phyloP scores from a whole-genome alignment of 2,113 vertebrate genomes.

The Macquaria ambigua region DNA sequence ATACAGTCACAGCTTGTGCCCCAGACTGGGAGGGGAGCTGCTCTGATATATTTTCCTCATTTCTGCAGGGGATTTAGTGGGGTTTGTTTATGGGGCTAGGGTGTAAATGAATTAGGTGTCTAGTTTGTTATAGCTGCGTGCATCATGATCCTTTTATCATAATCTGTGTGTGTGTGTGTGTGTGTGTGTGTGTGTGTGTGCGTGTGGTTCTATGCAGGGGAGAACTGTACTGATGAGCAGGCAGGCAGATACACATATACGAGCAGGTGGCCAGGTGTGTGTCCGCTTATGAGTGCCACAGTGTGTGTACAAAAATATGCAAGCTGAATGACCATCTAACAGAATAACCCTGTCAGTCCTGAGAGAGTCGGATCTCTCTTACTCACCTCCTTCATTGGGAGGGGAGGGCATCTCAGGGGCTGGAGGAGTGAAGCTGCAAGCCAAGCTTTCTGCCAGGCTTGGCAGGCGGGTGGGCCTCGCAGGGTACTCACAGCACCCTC shows the following conservation, averaged over 20 bases:
- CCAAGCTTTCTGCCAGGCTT: conserved; percentile 77
- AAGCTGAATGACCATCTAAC: neutral
- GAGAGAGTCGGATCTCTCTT: conserved; percentile 6
- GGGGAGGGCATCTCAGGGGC: conserved; percentile 94
- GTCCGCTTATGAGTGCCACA: neutral
- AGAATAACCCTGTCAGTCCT: conserved; percentile 13
- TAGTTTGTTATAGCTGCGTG: conserved; percentile 40
- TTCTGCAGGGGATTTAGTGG: conserved; percentile 59
- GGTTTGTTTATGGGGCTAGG: conserved; percentile 50
- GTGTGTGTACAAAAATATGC: neutral
- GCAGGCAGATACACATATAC: conserved; percentile 4
- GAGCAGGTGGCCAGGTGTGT: neutral
- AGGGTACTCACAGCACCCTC: conserved; percentile 68
- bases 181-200: conserved; percentile 6
- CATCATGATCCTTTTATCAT: conserved; percentile 44
- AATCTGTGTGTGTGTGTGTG: conserved; percentile 7
- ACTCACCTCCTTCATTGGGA: conserved; percentile 94
- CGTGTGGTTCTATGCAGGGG: conserved; percentile 6
- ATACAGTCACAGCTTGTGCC: conserved; percentile 65
- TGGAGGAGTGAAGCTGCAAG: conserved; percentile 62
- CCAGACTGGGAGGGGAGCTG: conserved; percentile 12
- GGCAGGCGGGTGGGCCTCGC: conserved; percentile 72
- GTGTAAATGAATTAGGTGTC: conserved; percentile 56
- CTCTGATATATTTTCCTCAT: conserved; percentile 47
- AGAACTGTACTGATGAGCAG: conserved; percentile 14